Evolutionary conservation across 2,113 vertebrate species (phyloP).

Genomic region (Benitochromis conjunctus): DNA sequence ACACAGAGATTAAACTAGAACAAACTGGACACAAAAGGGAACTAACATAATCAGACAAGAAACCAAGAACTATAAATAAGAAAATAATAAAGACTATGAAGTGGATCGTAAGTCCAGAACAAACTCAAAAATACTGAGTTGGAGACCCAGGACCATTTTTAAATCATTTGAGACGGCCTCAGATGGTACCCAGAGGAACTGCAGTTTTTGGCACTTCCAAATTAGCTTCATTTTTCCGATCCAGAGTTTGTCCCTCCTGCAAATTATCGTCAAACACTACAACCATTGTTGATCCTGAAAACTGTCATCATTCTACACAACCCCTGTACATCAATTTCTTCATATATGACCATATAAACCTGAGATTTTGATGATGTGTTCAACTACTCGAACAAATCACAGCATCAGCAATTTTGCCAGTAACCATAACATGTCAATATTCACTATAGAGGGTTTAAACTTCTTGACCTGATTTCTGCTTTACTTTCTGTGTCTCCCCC

Average conservation of each 20-base stretch:
- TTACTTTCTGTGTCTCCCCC: background rate
- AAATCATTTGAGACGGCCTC: background rate
- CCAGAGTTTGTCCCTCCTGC: background rate
- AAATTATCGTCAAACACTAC: rapidly evolving
- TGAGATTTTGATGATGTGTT: background rate
- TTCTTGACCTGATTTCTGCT: background rate
- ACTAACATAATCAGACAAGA: background rate
- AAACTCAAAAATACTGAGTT: background rate
- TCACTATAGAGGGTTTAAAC: rapidly evolving
- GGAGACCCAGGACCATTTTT: background rate
- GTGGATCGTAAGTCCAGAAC: background rate
- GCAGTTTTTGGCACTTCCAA: background rate
- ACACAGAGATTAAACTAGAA: background rate
- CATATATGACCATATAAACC: background rate
- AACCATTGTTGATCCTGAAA: rapidly evolving
- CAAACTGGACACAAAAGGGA: background rate
- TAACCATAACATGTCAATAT: background rate
- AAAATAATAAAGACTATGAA: background rate
- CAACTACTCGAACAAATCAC: background rate
- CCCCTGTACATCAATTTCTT: background rate
- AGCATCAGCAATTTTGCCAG: background rate
- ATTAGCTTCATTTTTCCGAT: background rate
- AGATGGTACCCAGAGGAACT: rapidly evolving
- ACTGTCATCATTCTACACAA: background rate
- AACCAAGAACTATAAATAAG: background rate